These are phyloP conservation scores for Pseudolaguvia tuberculata DNA, from an alignment of 2,113 vertebrate species.

Conservation along the genomic window DNA sequence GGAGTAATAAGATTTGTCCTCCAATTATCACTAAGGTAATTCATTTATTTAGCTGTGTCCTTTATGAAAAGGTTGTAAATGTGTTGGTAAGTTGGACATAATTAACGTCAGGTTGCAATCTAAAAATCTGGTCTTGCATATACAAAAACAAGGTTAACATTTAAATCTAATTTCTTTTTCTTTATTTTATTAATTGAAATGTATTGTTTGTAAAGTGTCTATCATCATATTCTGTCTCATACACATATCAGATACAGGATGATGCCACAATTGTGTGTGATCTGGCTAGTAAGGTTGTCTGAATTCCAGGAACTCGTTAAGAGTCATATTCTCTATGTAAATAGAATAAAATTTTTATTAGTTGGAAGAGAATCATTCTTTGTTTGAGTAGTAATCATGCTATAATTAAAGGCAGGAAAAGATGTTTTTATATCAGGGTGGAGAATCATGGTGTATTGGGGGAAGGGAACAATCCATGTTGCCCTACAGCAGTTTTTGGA, in stretches of 20 bases:
- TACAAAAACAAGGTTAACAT: too few species aligned
- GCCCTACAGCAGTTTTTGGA: too few species aligned
- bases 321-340: neutral
- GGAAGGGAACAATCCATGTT: too few species aligned
- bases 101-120: too few species aligned
- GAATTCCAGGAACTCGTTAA: neutral
- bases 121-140: too few species aligned
- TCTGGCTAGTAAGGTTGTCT: neutral
- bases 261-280: neutral
- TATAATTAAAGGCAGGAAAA: neutral
- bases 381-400: neutral
- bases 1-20: conserved; percentile 73
- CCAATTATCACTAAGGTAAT: conserved; percentile 80
- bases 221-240: neutral
- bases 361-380: neutral
- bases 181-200: neutral
- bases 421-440: neutral
- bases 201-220: neutral
- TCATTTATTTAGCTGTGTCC: neutral
- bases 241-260: neutral
- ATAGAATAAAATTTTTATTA: neutral
- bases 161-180: neutral
- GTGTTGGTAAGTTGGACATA: neutral
- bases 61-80: neutral
- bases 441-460: too few species aligned